phyloP scores from a whole-genome alignment of 1,140 invertebrate species.

The Arctopsyche grandis region DNA sequence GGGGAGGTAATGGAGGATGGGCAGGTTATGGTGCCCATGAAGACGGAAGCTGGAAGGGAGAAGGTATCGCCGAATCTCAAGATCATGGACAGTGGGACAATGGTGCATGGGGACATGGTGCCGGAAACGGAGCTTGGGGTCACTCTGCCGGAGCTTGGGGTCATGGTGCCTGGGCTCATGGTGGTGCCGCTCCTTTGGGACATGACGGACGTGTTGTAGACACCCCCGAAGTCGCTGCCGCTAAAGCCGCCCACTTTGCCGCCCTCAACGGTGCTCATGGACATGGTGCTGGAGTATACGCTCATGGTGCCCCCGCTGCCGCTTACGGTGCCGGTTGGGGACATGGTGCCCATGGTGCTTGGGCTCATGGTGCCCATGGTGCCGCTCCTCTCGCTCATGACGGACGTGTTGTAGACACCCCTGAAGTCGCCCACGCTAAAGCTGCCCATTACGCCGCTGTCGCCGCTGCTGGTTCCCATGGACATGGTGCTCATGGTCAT shows the following conservation, averaged over 20 bases:
- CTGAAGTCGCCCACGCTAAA: conserved; percentile 63
- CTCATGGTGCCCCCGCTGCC: background rate
- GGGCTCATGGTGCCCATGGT: conserved; percentile 53
- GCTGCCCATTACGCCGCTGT: conserved; percentile 60
- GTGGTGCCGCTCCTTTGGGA: conserved; percentile 26
- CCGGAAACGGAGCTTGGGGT: conserved; percentile 13
- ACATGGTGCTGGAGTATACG: background rate
- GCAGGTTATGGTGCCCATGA: conserved; percentile 7
- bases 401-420: conserved; percentile 62
- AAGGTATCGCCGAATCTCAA: conserved; percentile 36
- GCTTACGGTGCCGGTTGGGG: conserved; percentile 10
- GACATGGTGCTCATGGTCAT: conserved; percentile 27
- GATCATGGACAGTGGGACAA: conserved; percentile 24
- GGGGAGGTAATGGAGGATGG: background rate
- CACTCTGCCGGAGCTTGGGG: conserved; percentile 13
- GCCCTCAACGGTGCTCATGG: conserved; percentile 18
- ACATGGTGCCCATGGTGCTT: conserved; percentile 47
- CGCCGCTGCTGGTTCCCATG: background rate
- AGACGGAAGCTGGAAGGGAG: conserved; percentile 36
- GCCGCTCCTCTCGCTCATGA: conserved; percentile 55
- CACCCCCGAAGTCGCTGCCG: conserved; percentile 35
- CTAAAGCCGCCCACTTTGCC: conserved; percentile 31
- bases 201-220: conserved; percentile 35
- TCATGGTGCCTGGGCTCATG: conserved; percentile 15
- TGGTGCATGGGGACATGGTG: background rate